Evolutionary conservation across 2,888 invertebrate genomes (phyloP).

Genomic region (Seira ritae): DNA sequence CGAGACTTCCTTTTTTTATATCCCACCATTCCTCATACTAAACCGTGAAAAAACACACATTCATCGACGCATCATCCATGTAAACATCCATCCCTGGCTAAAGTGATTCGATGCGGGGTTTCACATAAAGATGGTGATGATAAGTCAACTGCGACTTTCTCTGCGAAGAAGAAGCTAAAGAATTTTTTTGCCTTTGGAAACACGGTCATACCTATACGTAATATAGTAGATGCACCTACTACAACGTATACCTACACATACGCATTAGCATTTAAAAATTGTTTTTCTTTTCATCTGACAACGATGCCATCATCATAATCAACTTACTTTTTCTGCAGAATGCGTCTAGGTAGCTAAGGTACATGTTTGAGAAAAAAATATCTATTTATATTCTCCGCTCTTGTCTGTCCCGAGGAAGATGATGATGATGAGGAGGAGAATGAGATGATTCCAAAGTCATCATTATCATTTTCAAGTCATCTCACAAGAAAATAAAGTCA

Average conservation of each 20-base stretch:
- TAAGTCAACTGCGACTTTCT: conserved; percentile 19
- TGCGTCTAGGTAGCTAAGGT: no score
- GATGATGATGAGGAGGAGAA: background rate
- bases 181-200: background rate
- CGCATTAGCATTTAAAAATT: conserved; percentile 1
- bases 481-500: conserved; percentile 5
- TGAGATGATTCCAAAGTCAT: conserved; percentile 13
- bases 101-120: conserved; percentile 17
- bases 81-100: conserved; percentile 8
- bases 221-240: background rate
- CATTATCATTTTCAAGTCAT: conserved; percentile 19
- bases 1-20: conserved; percentile 9
- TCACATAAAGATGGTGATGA: conserved; percentile 15
- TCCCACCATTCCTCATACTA: conserved; percentile 21
- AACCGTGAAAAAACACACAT: conserved; percentile 21
- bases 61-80: conserved; percentile 24
- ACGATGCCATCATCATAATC: conserved; percentile 13
- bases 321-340: background rate
- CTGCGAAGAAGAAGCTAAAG: background rate
- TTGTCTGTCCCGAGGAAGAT: background rate
- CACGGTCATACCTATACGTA: no score
- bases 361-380: background rate
- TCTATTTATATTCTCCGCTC: conserved; percentile 2
- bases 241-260: background rate
- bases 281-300: conserved; percentile 1